Percentiles rank a stretch among this genome's conserved stretches.
Evolutionary conservation across 2,113 vertebrate species (phyloP).

Genomic region (Hymenochirus boettgeri): DNA sequence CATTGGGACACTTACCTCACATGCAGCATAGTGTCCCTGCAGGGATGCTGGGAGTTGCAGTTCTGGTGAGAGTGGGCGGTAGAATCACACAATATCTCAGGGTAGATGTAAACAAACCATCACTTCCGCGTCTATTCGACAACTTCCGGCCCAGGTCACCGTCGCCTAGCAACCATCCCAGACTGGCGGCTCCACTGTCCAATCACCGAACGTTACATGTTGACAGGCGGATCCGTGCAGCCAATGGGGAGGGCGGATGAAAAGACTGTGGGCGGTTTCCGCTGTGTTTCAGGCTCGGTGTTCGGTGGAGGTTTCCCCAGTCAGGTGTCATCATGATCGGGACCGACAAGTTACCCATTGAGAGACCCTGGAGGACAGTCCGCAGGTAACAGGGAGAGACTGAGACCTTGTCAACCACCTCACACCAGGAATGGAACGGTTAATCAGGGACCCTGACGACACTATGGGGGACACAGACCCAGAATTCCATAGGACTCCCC

Average conservation of each 20-base stretch:
- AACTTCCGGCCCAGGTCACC: conserved; percentile 16
- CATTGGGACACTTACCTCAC: no score
- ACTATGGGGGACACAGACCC: no score
- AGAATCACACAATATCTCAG: no score
- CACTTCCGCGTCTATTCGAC: conserved; percentile 5
- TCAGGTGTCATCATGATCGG: conserved; percentile 76
- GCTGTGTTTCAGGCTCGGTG: conserved; percentile 2
- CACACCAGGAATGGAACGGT: no score
- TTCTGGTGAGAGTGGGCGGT: no score
- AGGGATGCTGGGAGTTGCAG: no score
- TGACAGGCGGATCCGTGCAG: neutral
- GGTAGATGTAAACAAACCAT: no score
- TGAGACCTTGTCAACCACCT: no score
- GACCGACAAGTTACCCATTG: conserved; percentile 91
- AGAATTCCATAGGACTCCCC: no score
- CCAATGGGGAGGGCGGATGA: neutral
- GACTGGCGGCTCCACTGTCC: neutral
- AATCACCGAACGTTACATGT: neutral
- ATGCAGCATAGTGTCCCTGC: no score
- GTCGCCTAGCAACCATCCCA: conserved; percentile 11
- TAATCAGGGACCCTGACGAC: no score
- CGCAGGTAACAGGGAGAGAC: conserved; percentile 76
- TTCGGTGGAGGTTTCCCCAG: neutral
- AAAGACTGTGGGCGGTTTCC: neutral
- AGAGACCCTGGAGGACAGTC: conserved; percentile 93